Evolutionary conservation across 2,113 vertebrate species (phyloP), one percentile per base, ranked within the genome.

Genomic region (Pseudorasbora parva): DNA sequence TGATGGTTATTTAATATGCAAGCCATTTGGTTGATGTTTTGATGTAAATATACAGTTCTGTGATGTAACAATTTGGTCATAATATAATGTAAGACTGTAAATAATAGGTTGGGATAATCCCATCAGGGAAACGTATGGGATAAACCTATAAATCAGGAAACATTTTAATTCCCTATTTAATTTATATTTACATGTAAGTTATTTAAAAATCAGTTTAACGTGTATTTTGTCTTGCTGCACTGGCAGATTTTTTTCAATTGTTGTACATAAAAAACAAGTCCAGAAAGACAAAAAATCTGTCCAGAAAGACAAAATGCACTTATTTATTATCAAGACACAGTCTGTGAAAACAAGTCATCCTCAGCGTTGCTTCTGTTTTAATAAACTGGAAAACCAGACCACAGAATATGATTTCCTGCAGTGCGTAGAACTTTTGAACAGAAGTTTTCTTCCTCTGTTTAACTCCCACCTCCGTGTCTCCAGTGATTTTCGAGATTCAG

Each of bases 401-500:
- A 17, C 23, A 54, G 51, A 54, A 21, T 54, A 19, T 8, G 51
- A 49, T 47, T 45, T 41, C 14, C 33, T 43, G 21, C 68, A 45
- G 68, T 4, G 21, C 9, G 33, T 10, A 45, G 37, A 62, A 25
- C 21, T 43, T 15, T 10, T 8, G 2, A 66, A n/a, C 23, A 68
- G 1, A 51, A 56, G 73, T 54, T 51, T 73, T 76, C 19, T 57
- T 47, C 30, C 23, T 11, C 25, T 78, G 4, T 47, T 54, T 64
- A 43, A 33, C 21, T 71, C 15, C 62, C 25, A 54, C 60, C 83
- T 84, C 84, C 74, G 3, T 80, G 60, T 68, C 77, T 60, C 9
- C 76, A 75, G 75, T 72, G 69, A 72, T 78, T 82, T 87, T 75
- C 88, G 2, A 92, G 91, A 92, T 92, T 74, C 64, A 60, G 71